A percentile compares a stretch with the other conserved stretches of the same genome.
phyloP scores from a whole-genome alignment of 2,797 vertebrate species.

The Lutjanus campechanus region DNA sequence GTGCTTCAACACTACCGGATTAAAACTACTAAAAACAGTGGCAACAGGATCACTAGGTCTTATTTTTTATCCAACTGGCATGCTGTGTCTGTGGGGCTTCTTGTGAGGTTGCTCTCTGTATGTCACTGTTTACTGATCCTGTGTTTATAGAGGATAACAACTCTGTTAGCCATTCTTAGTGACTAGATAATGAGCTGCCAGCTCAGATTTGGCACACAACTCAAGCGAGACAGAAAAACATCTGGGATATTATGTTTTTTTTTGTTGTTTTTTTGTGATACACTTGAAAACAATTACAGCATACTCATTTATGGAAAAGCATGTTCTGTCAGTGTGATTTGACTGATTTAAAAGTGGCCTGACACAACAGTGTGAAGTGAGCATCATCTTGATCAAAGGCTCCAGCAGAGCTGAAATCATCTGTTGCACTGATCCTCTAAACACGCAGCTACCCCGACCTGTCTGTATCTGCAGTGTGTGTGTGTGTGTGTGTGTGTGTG shows the following conservation, averaged over 20 bases:
- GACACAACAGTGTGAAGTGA: neutral
- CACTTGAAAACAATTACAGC: conserved; percentile 16
- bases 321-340: neutral
- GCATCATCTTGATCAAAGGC: conserved; percentile 3
- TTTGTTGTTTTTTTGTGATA: conserved; percentile 1
- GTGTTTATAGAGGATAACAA: conserved; percentile 12
- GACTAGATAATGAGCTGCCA: conserved; percentile 15
- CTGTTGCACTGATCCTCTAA: conserved; percentile 20
- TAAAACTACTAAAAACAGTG: neutral
- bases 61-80: neutral
- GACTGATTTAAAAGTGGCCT: conserved; percentile 3
- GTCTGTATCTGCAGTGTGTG: conserved; percentile 15
- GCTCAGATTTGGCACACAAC: conserved; percentile 11
- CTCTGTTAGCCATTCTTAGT: neutral
- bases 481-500: neutral
- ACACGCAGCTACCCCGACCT: neutral
- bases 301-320: conserved; percentile 7
- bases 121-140: neutral
- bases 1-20: neutral
- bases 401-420: conserved; percentile 18
- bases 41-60: neutral
- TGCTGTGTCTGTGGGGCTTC: neutral
- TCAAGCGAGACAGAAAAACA: conserved; percentile 1
- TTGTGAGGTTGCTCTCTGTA: neutral
- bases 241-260: neutral